Evolutionary conservation across 1,140 invertebrate genomes (phyloP).

Genomic region (Laupala kohalensis): DNA sequence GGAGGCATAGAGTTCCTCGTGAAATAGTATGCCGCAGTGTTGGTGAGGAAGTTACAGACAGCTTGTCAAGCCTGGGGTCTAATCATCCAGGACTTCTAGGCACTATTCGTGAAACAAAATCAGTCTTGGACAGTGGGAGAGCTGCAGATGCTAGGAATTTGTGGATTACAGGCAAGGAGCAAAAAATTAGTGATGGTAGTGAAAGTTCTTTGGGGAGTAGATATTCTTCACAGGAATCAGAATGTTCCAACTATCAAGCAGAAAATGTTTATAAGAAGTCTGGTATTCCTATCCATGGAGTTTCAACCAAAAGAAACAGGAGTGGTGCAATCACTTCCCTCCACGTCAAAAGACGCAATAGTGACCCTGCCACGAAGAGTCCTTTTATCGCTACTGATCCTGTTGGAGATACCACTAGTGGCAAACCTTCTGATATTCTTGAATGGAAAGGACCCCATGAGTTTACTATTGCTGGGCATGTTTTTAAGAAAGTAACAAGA

Average conservation of each 20-base stretch:
- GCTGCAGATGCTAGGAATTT: neutral
- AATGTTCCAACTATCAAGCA: neutral
- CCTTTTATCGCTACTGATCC: neutral
- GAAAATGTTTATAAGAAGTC: neutral
- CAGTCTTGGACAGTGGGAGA: neutral
- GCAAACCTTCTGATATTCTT: conserved; percentile 18
- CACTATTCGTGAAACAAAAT: conserved; percentile 22
- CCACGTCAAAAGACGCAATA: conserved; percentile 50
- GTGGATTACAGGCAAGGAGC: conserved; percentile 1
- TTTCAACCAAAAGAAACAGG: conserved; percentile 1
- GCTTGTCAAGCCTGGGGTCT: conserved; percentile 16
- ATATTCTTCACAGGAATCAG: conserved; percentile 5
- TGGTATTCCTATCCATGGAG: neutral
- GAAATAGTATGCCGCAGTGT: conserved; percentile 25
- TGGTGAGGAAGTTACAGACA: conserved; percentile 28
- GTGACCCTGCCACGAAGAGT: conserved; percentile 50
- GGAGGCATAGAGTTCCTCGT: conserved; percentile 28
- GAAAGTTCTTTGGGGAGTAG: conserved; percentile 5
- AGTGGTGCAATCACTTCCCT: conserved; percentile 20
- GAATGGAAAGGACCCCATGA: conserved; percentile 40
- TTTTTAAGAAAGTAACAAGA: conserved; percentile 54
- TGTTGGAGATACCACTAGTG: neutral
- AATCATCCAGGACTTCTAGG: conserved; percentile 23
- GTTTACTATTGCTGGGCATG: conserved; percentile 54
- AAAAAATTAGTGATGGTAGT: conserved; percentile 5